Conservation (phyloP, 30 jellyfish, hydroid and myxozoan species). For the Aurelia coerulea region DNA sequence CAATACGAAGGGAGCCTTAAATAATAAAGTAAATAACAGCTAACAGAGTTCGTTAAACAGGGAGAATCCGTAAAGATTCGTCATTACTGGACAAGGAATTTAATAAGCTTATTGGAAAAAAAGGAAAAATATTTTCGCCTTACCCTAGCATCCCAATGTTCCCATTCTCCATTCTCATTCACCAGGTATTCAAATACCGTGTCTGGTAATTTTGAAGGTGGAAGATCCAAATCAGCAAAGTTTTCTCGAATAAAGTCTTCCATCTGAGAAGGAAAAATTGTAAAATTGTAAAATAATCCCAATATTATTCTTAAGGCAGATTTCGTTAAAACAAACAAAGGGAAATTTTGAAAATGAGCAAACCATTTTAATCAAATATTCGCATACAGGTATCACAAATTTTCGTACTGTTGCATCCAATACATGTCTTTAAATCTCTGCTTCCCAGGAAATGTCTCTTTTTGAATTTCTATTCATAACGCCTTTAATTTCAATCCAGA, state of each 20-base stretch:
- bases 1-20: background rate
- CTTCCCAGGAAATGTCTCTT: background rate
- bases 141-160: constrained; percentile 86
- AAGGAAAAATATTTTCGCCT: background rate
- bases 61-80: too few species aligned
- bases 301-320: too few species aligned
- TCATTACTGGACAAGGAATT: too few species aligned
- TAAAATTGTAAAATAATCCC: background rate
- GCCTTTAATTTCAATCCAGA: background rate
- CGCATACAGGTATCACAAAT: too few species aligned
- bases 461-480: background rate
- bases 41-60: too few species aligned
- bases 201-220: constrained; percentile 63
- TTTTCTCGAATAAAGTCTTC: constrained; percentile 77
- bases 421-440: too few species aligned
- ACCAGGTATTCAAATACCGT: constrained; percentile 85
- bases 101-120: too few species aligned
- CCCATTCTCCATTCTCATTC: constrained; percentile 85
- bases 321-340: background rate
- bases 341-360: too few species aligned
- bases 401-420: too few species aligned
- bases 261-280: constrained; percentile 42
- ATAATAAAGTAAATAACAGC: too few species aligned
- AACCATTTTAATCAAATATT: too few species aligned
- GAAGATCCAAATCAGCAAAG: constrained; percentile 70